Conservation (phyloP, 2,888 invertebrate species). For the Agonopterix alstromeriana region DNA sequence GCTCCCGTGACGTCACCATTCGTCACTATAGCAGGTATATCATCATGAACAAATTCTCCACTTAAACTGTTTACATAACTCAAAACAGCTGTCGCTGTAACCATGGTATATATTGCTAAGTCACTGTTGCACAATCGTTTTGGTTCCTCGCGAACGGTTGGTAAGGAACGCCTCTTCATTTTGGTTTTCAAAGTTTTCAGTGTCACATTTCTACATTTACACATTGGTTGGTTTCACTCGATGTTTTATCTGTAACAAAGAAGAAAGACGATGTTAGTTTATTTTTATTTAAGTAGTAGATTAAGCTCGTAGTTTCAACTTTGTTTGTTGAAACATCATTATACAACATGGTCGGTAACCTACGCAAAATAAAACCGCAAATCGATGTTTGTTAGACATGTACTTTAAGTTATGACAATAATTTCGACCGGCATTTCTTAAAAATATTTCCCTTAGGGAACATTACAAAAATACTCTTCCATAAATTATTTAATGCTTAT, state of each 20-base stretch:
- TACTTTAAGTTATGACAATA: too few relatives aligned
- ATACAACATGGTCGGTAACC: too few relatives aligned
- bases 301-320: too few relatives aligned
- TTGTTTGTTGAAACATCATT: too few relatives aligned
- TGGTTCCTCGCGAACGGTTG: slow-evolving; percentile 57
- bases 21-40: slow-evolving; percentile 88
- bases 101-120: slow-evolving; percentile 79
- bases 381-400: too few relatives aligned
- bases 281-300: too few relatives aligned
- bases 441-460: too few relatives aligned
- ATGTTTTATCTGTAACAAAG: slow-evolving; percentile 42
- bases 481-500: too few relatives aligned
- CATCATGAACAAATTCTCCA: slow-evolving; percentile 93
- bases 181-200: slow-evolving; percentile 38
- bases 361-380: too few relatives aligned
- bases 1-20: slow-evolving; percentile 87
- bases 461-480: too few relatives aligned
- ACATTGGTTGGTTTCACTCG: slow-evolving; percentile 42
- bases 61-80: slow-evolving; percentile 85
- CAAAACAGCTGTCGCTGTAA: slow-evolving; percentile 80
- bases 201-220: slow-evolving; percentile 64
- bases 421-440: too few relatives aligned
- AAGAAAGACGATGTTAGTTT: slow-evolving; percentile 1
- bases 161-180: slow-evolving; percentile 67
- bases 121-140: slow-evolving; percentile 45